A percentile compares a stretch with the other conserved stretches of the same genome.
Evolutionary conservation across 2,797 vertebrate genomes (phyloP).

Genomic region (Ammospiza maritima): DNA sequence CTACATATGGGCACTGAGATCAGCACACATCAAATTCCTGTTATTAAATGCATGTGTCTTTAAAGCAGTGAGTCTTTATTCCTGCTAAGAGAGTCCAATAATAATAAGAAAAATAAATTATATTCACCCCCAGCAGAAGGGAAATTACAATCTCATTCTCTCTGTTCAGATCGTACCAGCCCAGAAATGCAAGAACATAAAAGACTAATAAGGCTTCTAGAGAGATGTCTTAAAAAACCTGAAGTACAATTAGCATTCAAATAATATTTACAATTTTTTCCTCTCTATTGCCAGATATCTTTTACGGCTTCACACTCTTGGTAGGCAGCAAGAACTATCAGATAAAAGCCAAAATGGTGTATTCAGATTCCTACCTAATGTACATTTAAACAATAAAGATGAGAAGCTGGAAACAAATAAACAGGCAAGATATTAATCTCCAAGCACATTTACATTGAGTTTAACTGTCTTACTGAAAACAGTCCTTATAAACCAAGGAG

Average conservation of each 20-base stretch:
- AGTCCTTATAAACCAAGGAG: neutral
- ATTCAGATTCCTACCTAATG: neutral
- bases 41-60: slow-evolving; percentile 53
- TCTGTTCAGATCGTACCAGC: neutral
- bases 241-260: neutral
- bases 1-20: slow-evolving; percentile 26
- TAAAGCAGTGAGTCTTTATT: slow-evolving; percentile 26
- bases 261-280: neutral
- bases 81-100: slow-evolving; percentile 4
- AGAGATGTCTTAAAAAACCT: neutral
- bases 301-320: neutral
- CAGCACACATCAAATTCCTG: slow-evolving; percentile 15
- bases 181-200: neutral
- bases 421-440: neutral
- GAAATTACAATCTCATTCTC: slow-evolving; percentile 9
- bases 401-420: neutral
- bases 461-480: neutral
- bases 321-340: neutral
- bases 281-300: neutral
- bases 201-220: neutral
- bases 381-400: neutral
- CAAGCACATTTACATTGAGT: neutral
- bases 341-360: neutral
- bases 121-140: neutral
- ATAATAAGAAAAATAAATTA: neutral